phyloP scores from a whole-genome alignment of 2,888 invertebrate genomes.

The Rutpela maculata region DNA sequence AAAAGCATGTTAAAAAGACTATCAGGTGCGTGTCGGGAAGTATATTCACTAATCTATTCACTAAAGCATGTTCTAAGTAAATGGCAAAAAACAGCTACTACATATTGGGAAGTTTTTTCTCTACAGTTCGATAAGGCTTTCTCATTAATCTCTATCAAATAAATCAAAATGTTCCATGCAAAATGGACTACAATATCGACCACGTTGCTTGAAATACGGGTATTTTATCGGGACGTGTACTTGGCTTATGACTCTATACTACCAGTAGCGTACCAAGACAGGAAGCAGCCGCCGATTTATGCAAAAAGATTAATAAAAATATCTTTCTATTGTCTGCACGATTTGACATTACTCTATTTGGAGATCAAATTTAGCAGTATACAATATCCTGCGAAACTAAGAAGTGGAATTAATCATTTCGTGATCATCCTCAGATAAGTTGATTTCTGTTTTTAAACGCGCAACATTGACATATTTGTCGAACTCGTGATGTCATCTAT shows the following conservation, averaged over 20 bases:
- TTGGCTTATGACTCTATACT: conserved; percentile 20
- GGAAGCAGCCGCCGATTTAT: neutral
- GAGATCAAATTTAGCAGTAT: too few relatives aligned
- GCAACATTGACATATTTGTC: too few relatives aligned
- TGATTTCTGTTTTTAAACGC: too few relatives aligned
- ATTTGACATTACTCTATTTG: too few relatives aligned
- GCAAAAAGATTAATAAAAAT: neutral
- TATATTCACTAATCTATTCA: neutral
- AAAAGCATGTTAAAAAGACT: too few relatives aligned
- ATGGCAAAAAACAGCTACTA: neutral
- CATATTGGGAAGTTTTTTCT: conserved; percentile 2
- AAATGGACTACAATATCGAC: conserved; percentile 52
- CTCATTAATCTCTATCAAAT: conserved; percentile 68
- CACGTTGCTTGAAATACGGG: conserved; percentile 20
- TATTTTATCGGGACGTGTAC: conserved; percentile 6
- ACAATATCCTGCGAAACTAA: too few relatives aligned
- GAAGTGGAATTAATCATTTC: too few relatives aligned
- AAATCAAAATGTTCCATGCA: conserved; percentile 65
- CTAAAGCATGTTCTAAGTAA: neutral
- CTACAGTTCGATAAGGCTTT: neutral
- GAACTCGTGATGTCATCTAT: too few relatives aligned
- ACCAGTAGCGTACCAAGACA: neutral
- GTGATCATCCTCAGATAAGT: too few relatives aligned
- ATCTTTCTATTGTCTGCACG: too few relatives aligned
- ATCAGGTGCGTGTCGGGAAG: too few relatives aligned